Evolutionary conservation across 1,140 invertebrate genomes (phyloP).

Genomic region (Tetraneura akinire): DNA sequence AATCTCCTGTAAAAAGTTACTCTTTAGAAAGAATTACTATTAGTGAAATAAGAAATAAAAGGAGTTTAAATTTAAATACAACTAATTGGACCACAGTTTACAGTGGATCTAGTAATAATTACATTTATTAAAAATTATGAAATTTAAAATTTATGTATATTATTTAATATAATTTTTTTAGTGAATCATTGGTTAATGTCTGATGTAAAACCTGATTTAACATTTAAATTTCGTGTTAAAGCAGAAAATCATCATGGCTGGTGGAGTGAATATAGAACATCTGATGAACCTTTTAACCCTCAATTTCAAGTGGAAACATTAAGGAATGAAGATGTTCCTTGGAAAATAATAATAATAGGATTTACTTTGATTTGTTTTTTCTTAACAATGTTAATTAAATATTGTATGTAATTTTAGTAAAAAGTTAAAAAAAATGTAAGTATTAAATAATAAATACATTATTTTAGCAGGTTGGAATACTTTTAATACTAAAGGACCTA

Average conservation of each 20-base stretch:
- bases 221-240: slow-evolving; percentile 74
- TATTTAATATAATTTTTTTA: slow-evolving; percentile 55
- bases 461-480: neutral
- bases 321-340: slow-evolving; percentile 10
- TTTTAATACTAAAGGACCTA: slow-evolving; percentile 24
- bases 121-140: neutral
- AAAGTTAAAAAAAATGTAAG: neutral
- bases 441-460: neutral
- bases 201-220: slow-evolving; percentile 64
- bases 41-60: slow-evolving; percentile 36
- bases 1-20: slow-evolving; percentile 55
- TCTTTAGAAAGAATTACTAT: slow-evolving; percentile 25
- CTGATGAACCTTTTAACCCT: slow-evolving; percentile 60
- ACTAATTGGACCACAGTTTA: slow-evolving; percentile 38
- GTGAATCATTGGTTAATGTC: slow-evolving; percentile 79
- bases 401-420: slow-evolving; percentile 26
- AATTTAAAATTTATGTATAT: slow-evolving; percentile 5
- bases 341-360: slow-evolving; percentile 20
- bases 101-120: slow-evolving; percentile 30
- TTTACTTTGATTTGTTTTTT: slow-evolving; percentile 22
- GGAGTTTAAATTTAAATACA: slow-evolving; percentile 15
- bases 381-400: slow-evolving; percentile 32
- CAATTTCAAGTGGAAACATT: slow-evolving; percentile 43
- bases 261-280: slow-evolving; percentile 69
- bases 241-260: slow-evolving; percentile 79